Conservation (phyloP, 2,797 vertebrate species). For the Phoeniculus purpureus region DNA sequence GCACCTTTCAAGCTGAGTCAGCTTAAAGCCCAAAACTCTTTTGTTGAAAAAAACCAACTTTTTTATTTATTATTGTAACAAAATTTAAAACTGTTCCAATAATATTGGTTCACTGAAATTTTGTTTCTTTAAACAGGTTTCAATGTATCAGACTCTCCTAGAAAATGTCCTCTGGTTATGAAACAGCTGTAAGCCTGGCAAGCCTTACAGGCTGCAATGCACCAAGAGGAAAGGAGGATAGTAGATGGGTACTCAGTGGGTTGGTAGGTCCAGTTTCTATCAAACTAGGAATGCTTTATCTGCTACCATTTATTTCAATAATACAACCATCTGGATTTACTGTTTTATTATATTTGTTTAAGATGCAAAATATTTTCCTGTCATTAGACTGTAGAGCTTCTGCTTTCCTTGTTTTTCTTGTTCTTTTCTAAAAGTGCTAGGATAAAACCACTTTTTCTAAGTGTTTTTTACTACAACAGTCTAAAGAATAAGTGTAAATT, state of each 20-base stretch:
- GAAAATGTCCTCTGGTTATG: not conserved
- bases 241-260: not conserved
- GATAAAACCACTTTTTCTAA: no score
- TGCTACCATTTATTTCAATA: not conserved
- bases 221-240: not conserved
- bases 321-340: not conserved
- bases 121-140: not conserved
- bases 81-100: not conserved
- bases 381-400: not conserved
- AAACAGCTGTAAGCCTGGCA: not conserved
- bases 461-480: not conserved
- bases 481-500: not conserved
- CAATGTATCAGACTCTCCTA: not conserved
- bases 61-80: not conserved
- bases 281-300: not conserved
- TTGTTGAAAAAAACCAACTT: not conserved
- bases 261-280: not conserved
- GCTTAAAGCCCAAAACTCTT: not conserved
- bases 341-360: not conserved
- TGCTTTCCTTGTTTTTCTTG: not conserved
- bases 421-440: not conserved
- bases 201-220: not conserved
- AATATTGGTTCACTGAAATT: not conserved
- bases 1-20: not conserved
- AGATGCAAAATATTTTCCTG: not conserved